Conservation (phyloP, 1,140 invertebrate species). For the Trichonephila clavipes region DNA sequence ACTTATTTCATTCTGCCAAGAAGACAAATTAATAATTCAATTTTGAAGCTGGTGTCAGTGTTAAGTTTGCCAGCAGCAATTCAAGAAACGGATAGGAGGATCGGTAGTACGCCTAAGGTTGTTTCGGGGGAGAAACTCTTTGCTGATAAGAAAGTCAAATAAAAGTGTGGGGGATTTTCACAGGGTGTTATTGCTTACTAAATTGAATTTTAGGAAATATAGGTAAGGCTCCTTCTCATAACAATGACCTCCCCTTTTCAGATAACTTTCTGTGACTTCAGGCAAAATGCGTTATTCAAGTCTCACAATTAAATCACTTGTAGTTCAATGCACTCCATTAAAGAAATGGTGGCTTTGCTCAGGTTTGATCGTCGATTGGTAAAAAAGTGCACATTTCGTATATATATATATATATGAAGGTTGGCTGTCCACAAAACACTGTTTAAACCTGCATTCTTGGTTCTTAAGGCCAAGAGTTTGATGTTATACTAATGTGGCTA, state of each 20-base stretch:
- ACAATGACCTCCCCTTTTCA: neutral
- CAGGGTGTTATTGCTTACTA: neutral
- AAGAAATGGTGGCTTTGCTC: neutral
- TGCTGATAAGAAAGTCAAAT: conserved; percentile 6
- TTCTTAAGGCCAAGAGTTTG: too few relatives aligned
- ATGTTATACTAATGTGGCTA: too few relatives aligned
- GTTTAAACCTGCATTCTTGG: too few relatives aligned
- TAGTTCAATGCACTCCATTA: neutral
- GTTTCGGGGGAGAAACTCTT: conserved; percentile 1
- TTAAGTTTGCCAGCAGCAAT: neutral
- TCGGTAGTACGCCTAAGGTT: neutral
- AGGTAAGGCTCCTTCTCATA: neutral
- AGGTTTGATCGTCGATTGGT: neutral
- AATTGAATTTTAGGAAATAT: neutral
- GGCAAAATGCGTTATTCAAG: neutral
- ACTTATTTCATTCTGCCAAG: neutral
- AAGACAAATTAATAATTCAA: conserved; percentile 2
- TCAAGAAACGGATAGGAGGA: neutral
- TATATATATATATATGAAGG: too few relatives aligned
- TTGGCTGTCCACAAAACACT: too few relatives aligned
- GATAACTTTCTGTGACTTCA: neutral
- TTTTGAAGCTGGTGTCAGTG: neutral
- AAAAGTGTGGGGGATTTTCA: conserved; percentile 3
- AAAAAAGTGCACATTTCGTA: too few relatives aligned
- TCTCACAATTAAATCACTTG: neutral